Conservation (phyloP, 2,888 invertebrate species). For the Pachliopta kotzebuea region DNA sequence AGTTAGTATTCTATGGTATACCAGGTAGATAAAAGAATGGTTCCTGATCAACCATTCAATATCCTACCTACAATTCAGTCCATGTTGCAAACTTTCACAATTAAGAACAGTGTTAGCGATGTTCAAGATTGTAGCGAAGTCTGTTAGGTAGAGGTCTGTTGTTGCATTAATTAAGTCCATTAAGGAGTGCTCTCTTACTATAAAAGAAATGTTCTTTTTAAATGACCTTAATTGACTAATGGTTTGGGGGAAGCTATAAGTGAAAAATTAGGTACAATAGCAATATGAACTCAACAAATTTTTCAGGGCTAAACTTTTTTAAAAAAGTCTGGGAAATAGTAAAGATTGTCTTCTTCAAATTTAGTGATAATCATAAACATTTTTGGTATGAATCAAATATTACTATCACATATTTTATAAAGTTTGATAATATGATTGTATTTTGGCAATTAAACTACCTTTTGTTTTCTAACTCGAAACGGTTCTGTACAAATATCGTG, state of each 20-base stretch:
- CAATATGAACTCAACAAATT: no score
- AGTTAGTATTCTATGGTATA: neutral
- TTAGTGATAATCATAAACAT: no score
- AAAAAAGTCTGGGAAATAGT: no score
- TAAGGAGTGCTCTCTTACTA: neutral
- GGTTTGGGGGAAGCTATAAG: neutral
- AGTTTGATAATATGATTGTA: no score
- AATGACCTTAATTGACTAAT: neutral
- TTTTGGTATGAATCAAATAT: no score
- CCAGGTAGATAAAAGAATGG: neutral
- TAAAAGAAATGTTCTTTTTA: neutral
- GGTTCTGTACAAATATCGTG: no score
- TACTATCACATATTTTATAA: no score
- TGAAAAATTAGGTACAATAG: no score
- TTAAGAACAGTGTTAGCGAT: neutral
- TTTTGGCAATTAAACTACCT: no score
- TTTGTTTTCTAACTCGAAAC: no score
- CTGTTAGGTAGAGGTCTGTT: neutral
- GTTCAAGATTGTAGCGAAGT: slow-evolving; percentile 1
- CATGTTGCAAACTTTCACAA: slow-evolving; percentile 2
- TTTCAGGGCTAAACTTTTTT: no score
- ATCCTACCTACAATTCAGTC: neutral
- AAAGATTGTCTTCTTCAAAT: no score
- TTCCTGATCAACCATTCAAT: neutral
- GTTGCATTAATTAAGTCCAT: slow-evolving; percentile 10